Evolutionary conservation across 2,113 vertebrate genomes (phyloP), one percentile per base, ranked within the genome.

Genomic region (Podilymbus podiceps): DNA sequence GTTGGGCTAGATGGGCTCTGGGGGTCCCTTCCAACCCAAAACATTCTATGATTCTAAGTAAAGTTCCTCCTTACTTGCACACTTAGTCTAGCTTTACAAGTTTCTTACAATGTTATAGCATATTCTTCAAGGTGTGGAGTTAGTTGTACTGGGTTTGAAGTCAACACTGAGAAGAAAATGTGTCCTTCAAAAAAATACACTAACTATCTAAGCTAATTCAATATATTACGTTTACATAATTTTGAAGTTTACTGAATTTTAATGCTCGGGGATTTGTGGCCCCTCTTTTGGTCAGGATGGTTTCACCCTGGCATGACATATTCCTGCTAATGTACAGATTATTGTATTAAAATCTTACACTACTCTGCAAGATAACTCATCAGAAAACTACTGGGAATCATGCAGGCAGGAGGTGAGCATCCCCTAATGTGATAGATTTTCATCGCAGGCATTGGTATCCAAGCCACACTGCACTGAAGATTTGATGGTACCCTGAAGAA

Each of bases 311-410:
- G 62, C 55, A 64, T 63, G 53, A 92, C 81, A 85, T 68, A 47
- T 22, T 83, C 31, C 55, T 62, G 66, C 63, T 88, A 93, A 87
- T 59, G 69, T 82, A 87, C 80, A 88, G 67, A 90, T 93, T 67
- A 95, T 63, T 91, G 53, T 69, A 86, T 85, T 93, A 93, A 93
- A 93, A 79, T 60, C 56, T 50, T 63, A 73, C 30, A 82, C 58
- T 58, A 69, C 75, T 94, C 60, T 76, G 72, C 59, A 89, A 72
- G 55, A 85, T 63, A 95, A 67, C 38, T 94, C 81, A 55, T 53
- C 28, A 80, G 64, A 92, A 93, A 96, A 91, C 87, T 90, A 67
- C 76, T 82, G 89, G 89, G 89, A 96, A 94, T 95, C 68, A 80
- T 28, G 44, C 30, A 89, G 66, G 59, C 78, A 89, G 68, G 92